Base-by-base conservation (phyloP, 2,888 invertebrate species). In the Axea sp. region DNA sequence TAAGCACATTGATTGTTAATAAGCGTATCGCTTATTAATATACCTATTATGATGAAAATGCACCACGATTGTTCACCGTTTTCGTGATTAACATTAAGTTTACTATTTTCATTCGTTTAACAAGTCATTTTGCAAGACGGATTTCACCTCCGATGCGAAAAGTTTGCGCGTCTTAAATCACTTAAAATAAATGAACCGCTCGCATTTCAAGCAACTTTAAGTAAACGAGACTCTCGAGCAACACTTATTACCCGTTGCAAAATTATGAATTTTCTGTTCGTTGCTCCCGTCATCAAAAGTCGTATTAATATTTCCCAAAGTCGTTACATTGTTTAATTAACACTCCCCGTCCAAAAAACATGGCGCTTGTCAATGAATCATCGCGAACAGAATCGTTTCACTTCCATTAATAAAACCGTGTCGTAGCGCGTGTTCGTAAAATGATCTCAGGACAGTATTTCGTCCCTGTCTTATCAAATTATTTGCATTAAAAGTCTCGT, bases 71-170 rank as follows among this genome's bases (percentile, higher is more conserved):
- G 41, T 30, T 62, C 51, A 62, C 62, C 33, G 31, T 8, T 17
- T 31, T 17, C 41, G 24, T 51, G 41, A 62, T 11, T 33, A 31
- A 8, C 26, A 33, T 12, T 26, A 33, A 64, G 64, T 45, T 8
- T 30, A 35, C 53, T 65, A 65, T 65, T 65, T 65, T 53, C 17
- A 26, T 35, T 37, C 45, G 33, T 65, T 37, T 65, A 53, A 53
- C 53, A 65, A 65, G 35, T 41, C 41, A 51, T 62, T 53, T 22
- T 5, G 43, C 43, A 19, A 33, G n/a, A n/a, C 31, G 22, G 45
- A 53, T 65, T 65, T 55, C 53, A 45, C 15, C 37, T 35, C 6
- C 11, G 43, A 15, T 19, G 35, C 28, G 55, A 65, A 65, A 65
- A 65, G 41, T 33, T 53, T 11, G 31, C 45, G 45, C 45, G 35